Percentiles rank a stretch among this genome's conserved stretches.
Evolutionary conservation across 2,113 vertebrate species (phyloP).

Genomic region (Lipotes vexillifer): DNA sequence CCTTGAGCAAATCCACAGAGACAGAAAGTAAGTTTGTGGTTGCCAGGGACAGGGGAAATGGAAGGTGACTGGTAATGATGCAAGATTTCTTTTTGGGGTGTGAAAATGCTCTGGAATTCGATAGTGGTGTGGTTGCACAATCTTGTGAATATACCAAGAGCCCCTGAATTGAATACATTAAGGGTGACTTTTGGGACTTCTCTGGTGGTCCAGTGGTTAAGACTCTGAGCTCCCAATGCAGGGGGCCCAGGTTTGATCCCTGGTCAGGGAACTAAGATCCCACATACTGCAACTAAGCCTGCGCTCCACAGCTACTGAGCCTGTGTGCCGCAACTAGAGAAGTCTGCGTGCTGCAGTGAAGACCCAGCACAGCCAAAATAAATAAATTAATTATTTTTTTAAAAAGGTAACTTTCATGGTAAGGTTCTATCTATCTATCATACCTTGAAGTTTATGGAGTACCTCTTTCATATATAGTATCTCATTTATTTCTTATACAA

Average conservation of each 20-base stretch:
- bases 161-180: not conserved
- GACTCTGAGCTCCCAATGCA: too few relatives aligned
- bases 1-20: not conserved
- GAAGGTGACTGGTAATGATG: not conserved
- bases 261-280: too few relatives aligned
- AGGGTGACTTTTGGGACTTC: not conserved
- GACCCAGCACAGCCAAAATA: too few relatives aligned
- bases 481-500: not conserved
- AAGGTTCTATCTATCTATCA: not conserved
- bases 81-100: not conserved
- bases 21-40: not conserved
- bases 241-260: too few relatives aligned
- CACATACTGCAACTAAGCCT: too few relatives aligned
- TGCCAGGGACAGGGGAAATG: not conserved
- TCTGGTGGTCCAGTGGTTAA: too few relatives aligned
- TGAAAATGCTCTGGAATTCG: slow-evolving; percentile 17
- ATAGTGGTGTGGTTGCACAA: not conserved
- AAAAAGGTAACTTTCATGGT: not conserved
- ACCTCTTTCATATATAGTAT: not conserved
- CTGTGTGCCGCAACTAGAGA: too few relatives aligned
- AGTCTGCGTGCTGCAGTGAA: too few relatives aligned
- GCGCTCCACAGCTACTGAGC: too few relatives aligned
- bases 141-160: not conserved
- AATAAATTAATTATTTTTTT: too few relatives aligned
- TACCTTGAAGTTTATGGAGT: not conserved